phyloP scores from a whole-genome alignment of 92 coral and sea anemone species.

The Diadumene lineata region DNA sequence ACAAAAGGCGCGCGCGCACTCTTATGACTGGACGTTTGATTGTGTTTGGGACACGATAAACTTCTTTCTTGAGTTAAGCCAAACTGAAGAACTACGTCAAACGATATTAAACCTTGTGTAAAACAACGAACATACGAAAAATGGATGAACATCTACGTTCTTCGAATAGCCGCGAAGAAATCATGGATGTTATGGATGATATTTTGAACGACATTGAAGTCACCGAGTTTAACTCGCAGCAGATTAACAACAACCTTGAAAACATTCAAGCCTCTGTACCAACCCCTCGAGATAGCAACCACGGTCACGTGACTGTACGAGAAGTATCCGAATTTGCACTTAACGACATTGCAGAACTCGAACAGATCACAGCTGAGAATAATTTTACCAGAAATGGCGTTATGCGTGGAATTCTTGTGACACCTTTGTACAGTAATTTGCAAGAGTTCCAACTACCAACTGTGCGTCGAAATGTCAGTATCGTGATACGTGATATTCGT shows the following conservation, averaged over 20 bases:
- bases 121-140: too few species aligned
- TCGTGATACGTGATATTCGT: not conserved
- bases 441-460: too few species aligned
- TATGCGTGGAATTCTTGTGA: too few species aligned
- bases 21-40: too few species aligned
- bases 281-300: not conserved
- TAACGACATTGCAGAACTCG: not conserved
- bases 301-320: conserved; percentile 6
- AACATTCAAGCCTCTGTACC: conserved; percentile 5
- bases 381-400: too few species aligned
- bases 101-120: not conserved
- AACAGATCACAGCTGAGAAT: not conserved
- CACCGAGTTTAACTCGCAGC: not conserved
- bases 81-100: not conserved
- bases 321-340: conserved; percentile 6
- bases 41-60: too few species aligned
- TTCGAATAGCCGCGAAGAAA: not conserved
- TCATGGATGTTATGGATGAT: not conserved
- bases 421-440: too few species aligned
- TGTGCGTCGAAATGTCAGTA: not conserved
- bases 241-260: not conserved
- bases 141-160: conserved; percentile 1
- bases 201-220: not conserved
- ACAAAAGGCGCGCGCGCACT: too few species aligned
- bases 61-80: too few species aligned